A percentile compares a stretch with the other conserved stretches of the same genome.
Conservation (phyloP, 2,113 vertebrate species). For the Apistogramma diplotaenia region DNA sequence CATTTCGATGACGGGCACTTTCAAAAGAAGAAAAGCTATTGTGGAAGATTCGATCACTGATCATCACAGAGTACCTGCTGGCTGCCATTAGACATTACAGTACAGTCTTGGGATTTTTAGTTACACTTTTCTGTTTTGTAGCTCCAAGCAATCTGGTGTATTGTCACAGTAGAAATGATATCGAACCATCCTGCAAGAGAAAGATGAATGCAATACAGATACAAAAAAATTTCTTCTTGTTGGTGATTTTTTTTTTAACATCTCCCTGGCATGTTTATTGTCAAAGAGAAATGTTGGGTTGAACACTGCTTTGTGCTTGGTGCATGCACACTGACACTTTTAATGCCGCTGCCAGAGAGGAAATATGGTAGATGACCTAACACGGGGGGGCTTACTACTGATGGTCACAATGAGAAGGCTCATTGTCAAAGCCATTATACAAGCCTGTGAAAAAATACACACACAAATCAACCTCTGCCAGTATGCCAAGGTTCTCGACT, state of each 20-base stretch:
- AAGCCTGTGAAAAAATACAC: slow-evolving; percentile 29
- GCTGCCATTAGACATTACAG: slow-evolving; percentile 20
- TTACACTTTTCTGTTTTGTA: neutral
- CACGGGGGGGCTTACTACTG: slow-evolving; percentile 48
- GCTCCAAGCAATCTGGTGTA: neutral
- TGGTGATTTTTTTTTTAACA: neutral
- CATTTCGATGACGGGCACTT: slow-evolving; percentile 33
- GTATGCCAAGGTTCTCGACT: slow-evolving; percentile 31
- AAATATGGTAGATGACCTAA: slow-evolving; percentile 57
- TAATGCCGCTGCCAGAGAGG: slow-evolving; percentile 23
- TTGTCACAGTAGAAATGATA: slow-evolving; percentile 2
- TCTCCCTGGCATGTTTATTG: neutral
- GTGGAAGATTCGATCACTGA: slow-evolving; percentile 17
- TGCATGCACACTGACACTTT: slow-evolving; percentile 31
- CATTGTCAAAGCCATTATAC: slow-evolving; percentile 66
- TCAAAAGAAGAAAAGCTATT: slow-evolving; percentile 6
- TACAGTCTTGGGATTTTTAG: slow-evolving; percentile 9
- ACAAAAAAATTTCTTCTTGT: neutral
- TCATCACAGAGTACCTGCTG: slow-evolving; percentile 5
- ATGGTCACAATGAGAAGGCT: slow-evolving; percentile 63
- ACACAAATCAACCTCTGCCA: slow-evolving; percentile 50
- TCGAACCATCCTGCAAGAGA: neutral
- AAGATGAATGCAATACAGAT: neutral
- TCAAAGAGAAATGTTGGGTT: neutral
- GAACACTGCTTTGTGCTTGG: neutral